Evolutionary conservation across 2,797 vertebrate genomes (phyloP), one percentile per base, ranked within the genome.

Genomic region (Chaetophractus vellerosus): DNA sequence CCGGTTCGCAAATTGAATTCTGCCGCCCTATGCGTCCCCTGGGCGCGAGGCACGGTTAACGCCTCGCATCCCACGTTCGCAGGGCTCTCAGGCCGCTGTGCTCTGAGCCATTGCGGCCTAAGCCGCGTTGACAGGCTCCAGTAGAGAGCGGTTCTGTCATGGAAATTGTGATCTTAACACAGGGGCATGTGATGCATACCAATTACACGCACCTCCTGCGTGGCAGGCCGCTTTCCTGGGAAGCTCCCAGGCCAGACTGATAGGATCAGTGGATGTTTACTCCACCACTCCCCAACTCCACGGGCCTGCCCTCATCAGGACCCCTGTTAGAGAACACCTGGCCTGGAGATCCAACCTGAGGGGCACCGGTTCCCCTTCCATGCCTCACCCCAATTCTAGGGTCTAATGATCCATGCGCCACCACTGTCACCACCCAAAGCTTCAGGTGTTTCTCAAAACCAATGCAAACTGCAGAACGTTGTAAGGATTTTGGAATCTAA

Each of bases 131-230:
- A 96, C 95, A 97, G 94, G 95, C 95, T 88, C 91, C 93, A 80
- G 96, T 93, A 97, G 90, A 96, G 86, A 45, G 1, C 28, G 15
- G 50, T 38, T 75, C 96, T 90, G 94, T 95, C 93, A 50, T 52
- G 94, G 94, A 97, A 97, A 96, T 82, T 38, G 95, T 92, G 95
- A 91, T 97, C 92, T 94, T 91, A 97, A 94, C 96, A 88, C 88
- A 94, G 94, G 61, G 61, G 57, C 89, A 64, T 52, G 55, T 90
- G 95, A 88, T 23, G 14, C 95, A 84, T 75, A 92, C 83, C 95
- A 97, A 87, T 97, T 98, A 96, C 36, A 26, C 18, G 57, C n/a
- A 59, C 75, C 95, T 90, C 72, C 84, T 38, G 31, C 64, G 75
- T 36, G 86, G 85, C 79, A 86, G 55, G 90, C 48, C 69, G 28